phyloP scores from a whole-genome alignment of 2,888 invertebrate genomes.

The Theodoxus fluviatilis region DNA sequence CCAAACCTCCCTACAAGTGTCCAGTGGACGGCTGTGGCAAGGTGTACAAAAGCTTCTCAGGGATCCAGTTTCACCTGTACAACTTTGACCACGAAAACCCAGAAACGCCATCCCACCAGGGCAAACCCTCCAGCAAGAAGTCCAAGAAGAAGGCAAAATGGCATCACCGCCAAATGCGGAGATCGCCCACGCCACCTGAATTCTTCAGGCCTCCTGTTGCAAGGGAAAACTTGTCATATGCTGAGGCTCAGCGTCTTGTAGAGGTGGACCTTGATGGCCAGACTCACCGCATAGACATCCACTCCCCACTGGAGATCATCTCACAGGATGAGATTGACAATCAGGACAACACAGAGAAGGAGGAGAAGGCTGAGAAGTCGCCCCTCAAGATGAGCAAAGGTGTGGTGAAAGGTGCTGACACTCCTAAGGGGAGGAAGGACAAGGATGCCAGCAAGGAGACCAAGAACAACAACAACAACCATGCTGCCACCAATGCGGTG shows the following conservation, averaged over 20 bases:
- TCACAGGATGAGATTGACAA: conserved; percentile 63
- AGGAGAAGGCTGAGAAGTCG: conserved; percentile 59
- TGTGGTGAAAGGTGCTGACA: conserved; percentile 26
- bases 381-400: conserved; percentile 35
- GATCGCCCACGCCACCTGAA: conserved; percentile 64
- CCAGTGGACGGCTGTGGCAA: conserved; percentile 85
- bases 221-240: conserved; percentile 80
- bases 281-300: conserved; percentile 72
- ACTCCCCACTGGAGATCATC: conserved; percentile 67
- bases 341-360: conserved; percentile 61
- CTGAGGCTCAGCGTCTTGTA: conserved; percentile 84
- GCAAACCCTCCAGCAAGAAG: conserved; percentile 65
- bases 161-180: conserved; percentile 56
- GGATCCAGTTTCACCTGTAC: conserved; percentile 84
- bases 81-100: conserved; percentile 83
- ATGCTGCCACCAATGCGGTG: conserved; percentile 35
- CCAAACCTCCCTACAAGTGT: conserved; percentile 86
- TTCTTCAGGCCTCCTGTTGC: conserved; percentile 57
- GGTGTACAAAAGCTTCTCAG: conserved; percentile 85
- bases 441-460: conserved; percentile 14
- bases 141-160: conserved; percentile 61
- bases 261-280: conserved; percentile 87
- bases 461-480: conserved; percentile 30
- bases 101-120: conserved; percentile 38
- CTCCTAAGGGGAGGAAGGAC: conserved; percentile 48